Evolutionary conservation across 2,888 invertebrate genomes (phyloP).

Genomic region (Entomobrya proxima): DNA sequence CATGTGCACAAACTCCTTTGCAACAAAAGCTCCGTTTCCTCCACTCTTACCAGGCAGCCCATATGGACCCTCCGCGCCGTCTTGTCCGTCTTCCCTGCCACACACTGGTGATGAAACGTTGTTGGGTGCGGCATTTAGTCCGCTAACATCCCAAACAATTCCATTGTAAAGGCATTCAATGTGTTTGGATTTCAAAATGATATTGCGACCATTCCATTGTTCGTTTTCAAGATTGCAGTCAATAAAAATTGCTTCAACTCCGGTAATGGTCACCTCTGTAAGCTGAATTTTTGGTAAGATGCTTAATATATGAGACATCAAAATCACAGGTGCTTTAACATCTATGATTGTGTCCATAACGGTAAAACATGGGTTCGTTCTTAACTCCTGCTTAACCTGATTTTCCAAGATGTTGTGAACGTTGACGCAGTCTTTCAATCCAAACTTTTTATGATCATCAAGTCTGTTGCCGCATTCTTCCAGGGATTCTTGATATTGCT

Average conservation of each 20-base stretch:
- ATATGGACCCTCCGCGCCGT: too few species aligned
- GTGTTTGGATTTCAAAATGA: constrained; percentile 70
- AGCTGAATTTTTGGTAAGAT: not conserved
- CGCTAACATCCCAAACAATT: constrained; percentile 75
- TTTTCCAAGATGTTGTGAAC: too few species aligned
- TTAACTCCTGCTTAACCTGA: not conserved
- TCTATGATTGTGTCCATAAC: too few species aligned
- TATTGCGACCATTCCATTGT: constrained; percentile 74
- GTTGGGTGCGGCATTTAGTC: constrained; percentile 63
- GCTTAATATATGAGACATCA: too few species aligned
- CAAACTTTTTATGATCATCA: too few species aligned
- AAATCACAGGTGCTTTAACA: not conserved
- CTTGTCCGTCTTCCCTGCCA: not conserved
- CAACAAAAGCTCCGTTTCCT: constrained; percentile 71
- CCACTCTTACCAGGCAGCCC: too few species aligned
- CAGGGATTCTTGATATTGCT: too few species aligned
- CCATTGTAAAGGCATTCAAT: constrained; percentile 69
- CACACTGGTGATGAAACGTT: too few species aligned
- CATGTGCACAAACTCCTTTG: constrained; percentile 75
- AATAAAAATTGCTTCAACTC: constrained; percentile 70
- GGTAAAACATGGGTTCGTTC: not conserved
- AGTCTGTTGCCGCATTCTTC: too few species aligned
- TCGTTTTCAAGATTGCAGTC: constrained; percentile 66
- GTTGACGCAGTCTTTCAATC: too few species aligned
- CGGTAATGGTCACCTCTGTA: constrained; percentile 75